Conservation (phyloP, 2,797 vertebrate species). For the Kryptopterus vitreolus region DNA sequence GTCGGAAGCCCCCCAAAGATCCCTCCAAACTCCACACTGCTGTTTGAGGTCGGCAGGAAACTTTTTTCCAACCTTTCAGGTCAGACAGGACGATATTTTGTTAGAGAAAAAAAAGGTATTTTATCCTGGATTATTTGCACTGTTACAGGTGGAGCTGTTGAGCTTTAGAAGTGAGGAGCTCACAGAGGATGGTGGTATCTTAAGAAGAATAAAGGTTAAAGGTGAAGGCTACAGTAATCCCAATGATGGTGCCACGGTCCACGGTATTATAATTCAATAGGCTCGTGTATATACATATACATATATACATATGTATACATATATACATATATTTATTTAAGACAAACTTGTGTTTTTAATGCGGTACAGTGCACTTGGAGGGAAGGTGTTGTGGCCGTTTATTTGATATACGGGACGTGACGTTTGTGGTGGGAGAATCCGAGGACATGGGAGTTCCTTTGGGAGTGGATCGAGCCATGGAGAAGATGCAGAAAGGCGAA, state of each 20-base stretch:
- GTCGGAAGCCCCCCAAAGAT: slow-evolving; percentile 88
- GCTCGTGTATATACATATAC: background rate
- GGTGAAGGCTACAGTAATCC: slow-evolving; percentile 90
- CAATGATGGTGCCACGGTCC: slow-evolving; percentile 87
- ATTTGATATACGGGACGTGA: slow-evolving; percentile 88
- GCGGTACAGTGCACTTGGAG: slow-evolving; percentile 83
- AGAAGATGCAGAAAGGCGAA: slow-evolving; percentile 95
- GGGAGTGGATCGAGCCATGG: slow-evolving; percentile 93
- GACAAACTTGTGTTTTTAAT: slow-evolving; percentile 21
- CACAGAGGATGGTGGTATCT: slow-evolving; percentile 86
- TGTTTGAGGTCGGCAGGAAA: slow-evolving; percentile 81
- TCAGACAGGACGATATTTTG: background rate
- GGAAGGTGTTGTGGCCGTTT: slow-evolving; percentile 76
- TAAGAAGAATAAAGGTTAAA: slow-evolving; percentile 90
- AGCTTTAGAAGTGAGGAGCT: slow-evolving; percentile 89
- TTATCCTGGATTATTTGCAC: slow-evolving; percentile 7
- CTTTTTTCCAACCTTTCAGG: slow-evolving; percentile 26
- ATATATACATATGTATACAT: background rate
- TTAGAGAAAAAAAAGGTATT: background rate
- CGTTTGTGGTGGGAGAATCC: slow-evolving; percentile 87
- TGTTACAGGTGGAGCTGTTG: slow-evolving; percentile 80
- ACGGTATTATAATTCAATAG: slow-evolving; percentile 74
- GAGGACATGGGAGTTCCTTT: slow-evolving; percentile 89
- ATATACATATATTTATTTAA: slow-evolving; percentile 7
- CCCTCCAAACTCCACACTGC: slow-evolving; percentile 85